Evolutionary conservation across 1,140 invertebrate species (phyloP).

Genomic region (Saccostrea cuccullata): DNA sequence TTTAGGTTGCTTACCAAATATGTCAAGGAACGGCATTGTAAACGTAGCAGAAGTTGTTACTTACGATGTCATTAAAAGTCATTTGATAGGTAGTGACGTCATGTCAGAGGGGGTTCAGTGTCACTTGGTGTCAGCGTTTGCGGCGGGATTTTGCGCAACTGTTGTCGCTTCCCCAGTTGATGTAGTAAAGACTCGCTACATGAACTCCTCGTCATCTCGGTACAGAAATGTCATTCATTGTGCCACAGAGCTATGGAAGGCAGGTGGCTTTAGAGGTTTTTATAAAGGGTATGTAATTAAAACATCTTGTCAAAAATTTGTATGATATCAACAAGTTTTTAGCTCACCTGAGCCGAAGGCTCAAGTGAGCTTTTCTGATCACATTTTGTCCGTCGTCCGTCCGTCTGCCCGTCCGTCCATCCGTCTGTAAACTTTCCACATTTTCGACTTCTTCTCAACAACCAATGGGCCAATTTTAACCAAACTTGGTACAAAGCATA

Average conservation of each 20-base stretch:
- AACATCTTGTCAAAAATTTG: background rate
- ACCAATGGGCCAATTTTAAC: too few species aligned
- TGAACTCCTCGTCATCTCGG: conserved; percentile 84
- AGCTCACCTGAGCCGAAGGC: too few species aligned
- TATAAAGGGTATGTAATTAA: conserved; percentile 82
- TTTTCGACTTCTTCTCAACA: too few species aligned
- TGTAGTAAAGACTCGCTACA: conserved; percentile 86
- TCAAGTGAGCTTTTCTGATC: too few species aligned
- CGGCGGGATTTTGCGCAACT: conserved; percentile 84
- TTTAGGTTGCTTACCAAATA: conserved; percentile 84
- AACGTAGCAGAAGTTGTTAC: conserved; percentile 87
- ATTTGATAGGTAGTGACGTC: conserved; percentile 80
- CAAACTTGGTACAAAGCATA: too few species aligned
- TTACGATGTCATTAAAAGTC: conserved; percentile 86
- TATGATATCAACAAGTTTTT: too few species aligned
- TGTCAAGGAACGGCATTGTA: conserved; percentile 85
- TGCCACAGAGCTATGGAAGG: conserved; percentile 81
- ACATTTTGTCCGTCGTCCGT: too few species aligned
- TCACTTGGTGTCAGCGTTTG: conserved; percentile 84
- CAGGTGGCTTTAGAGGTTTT: conserved; percentile 83
- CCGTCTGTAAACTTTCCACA: too few species aligned
- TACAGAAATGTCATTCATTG: conserved; percentile 84
- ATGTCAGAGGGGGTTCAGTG: conserved; percentile 84
- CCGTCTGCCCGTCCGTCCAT: too few species aligned
- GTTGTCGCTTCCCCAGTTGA: conserved; percentile 85